A percentile compares a stretch with the other conserved stretches of the same genome.
Conservation (phyloP, 53 echinoderm and acorn worm species). For the Zoroaster sp. region DNA sequence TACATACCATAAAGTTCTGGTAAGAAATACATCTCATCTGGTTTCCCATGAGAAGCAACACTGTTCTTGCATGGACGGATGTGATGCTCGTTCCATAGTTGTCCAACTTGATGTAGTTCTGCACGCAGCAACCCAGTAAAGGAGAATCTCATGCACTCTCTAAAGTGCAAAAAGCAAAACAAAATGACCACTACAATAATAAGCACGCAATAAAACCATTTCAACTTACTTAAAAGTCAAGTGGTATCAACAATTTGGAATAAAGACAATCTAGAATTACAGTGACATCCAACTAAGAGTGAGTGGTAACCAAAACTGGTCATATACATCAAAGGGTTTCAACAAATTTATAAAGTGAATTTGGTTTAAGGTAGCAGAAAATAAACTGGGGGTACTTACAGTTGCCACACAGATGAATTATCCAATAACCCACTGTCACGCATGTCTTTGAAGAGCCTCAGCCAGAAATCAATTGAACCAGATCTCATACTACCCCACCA, state of each 20-base stretch:
- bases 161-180: background rate
- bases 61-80: conserved; percentile 44
- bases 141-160: conserved; percentile 27
- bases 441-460: conserved; percentile 59
- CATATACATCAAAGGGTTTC: background rate
- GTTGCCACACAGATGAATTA: conserved; percentile 8
- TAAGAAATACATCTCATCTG: conserved; percentile 55
- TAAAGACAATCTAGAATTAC: too few relatives aligned
- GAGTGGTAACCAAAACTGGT: background rate
- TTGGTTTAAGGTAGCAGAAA: background rate
- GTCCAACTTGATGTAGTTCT: conserved; percentile 15
- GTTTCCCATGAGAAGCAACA: conserved; percentile 20
- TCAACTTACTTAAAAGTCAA: background rate
- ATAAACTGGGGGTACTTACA: background rate
- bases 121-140: conserved; percentile 22
- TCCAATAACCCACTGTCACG: conserved; percentile 42
- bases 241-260: too few relatives aligned
- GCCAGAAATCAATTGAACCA: conserved; percentile 43
- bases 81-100: conserved; percentile 59
- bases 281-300: background rate
- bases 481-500: conserved; percentile 62
- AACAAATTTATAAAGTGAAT: background rate
- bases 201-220: background rate
- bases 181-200: background rate
- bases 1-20: conserved; percentile 43